Base-by-base conservation (phyloP, 2,113 vertebrate genomes). In the Mormoops blainvillei region DNA sequence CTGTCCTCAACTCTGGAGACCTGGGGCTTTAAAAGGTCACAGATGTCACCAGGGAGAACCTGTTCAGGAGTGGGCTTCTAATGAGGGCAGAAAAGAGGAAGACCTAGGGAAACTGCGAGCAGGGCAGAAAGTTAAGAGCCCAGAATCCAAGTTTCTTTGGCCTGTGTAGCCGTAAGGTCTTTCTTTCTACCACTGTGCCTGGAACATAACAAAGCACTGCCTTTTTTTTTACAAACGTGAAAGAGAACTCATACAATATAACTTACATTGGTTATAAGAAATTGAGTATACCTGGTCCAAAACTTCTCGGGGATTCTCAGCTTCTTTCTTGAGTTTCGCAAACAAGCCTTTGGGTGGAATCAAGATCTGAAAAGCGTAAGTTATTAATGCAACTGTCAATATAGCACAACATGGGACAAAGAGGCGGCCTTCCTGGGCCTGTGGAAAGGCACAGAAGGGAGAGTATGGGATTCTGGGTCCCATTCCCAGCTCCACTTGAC, bases 261-360 rank as follows among this genome's bases (percentile, higher is more conserved):
- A 82, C 36, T 24, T 56, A 20, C 8, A 80, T 54, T 71, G 7
- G 45, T 92, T 68, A 4, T 7, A 56, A 26, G 0, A 67, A 22
- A 1, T 14, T 15, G 3, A 2, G 4, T 38, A 98, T 98, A 99
- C 99, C 99, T 99, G 99, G 97, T 99, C 99, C 94, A 99, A 98
- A 91, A 99, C 99, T 89, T 99, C 99, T 95, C 99, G 99, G 58
- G 99, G 99, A 97, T 99, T 99, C 98, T 99, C 99, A 0, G 99
- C 99, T 89, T 99, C 99, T 87, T 98, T 99, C 98, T 99, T 99
- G 86, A 99, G 98, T 96, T 99, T 99, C 91, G 97, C 89, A 94
- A 99, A 98, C 13, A 99, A 98, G 52, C 99, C 99, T 98, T 99
- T 99, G 0, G 99, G 99, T 22, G 99, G 99, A 94, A 99, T 99